A percentile compares a stretch with the other conserved stretches of the same genome.
Evolutionary conservation across 1,140 invertebrate genomes (phyloP).

Genomic region (Neodiprion lecontei): DNA sequence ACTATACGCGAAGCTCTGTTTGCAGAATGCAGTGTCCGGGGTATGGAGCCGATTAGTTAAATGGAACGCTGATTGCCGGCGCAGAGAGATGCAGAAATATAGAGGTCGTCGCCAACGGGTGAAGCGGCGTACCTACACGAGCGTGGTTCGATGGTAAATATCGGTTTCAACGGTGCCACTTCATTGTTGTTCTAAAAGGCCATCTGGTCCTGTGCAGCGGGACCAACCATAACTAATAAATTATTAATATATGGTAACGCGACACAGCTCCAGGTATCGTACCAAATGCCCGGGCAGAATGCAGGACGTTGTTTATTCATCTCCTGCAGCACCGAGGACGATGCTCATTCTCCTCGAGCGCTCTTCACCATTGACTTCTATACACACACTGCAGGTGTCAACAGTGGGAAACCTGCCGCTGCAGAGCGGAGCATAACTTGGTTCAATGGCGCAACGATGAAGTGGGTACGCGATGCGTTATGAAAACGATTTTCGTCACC

Average conservation of each 20-base stretch:
- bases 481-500: not conserved
- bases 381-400: not conserved
- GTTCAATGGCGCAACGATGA: not conserved
- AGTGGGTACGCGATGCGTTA: not conserved
- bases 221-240: not conserved
- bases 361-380: not conserved
- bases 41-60: too few species aligned
- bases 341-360: not conserved
- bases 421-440: not conserved
- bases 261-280: not conserved
- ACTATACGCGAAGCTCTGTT: too few species aligned
- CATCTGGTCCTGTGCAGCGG: not conserved
- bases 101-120: not conserved
- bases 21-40: too few species aligned
- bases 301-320: not conserved
- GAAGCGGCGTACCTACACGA: not conserved
- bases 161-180: not conserved
- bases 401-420: not conserved
- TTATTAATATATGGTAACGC: constrained; percentile 6
- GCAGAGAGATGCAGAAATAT: not conserved
- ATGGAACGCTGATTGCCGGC: too few species aligned
- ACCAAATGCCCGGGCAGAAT: not conserved
- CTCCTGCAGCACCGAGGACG: not conserved
- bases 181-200: constrained; percentile 2
- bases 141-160: not conserved